Conservation (phyloP, 2,888 invertebrate genomes). For the Spisula solida region DNA sequence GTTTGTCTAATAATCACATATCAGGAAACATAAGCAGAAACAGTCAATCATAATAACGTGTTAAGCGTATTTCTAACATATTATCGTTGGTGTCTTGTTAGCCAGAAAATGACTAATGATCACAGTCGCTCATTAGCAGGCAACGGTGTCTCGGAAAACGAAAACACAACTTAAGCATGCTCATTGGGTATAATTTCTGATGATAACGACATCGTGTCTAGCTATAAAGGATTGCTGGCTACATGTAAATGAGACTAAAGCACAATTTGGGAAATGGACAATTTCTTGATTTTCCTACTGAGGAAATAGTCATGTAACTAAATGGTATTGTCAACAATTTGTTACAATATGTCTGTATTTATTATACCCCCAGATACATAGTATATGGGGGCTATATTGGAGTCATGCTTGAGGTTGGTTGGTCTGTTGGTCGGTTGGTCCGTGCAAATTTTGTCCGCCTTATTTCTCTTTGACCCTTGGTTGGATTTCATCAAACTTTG, state of each 20-base stretch:
- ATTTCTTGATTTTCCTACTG: no score
- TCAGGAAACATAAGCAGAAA: neutral
- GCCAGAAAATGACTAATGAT: conserved; percentile 23
- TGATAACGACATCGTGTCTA: neutral
- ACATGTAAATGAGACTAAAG: neutral
- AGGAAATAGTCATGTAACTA: no score
- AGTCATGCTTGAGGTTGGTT: no score
- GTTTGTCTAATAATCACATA: conserved; percentile 40
- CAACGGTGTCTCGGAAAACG: conserved; percentile 15
- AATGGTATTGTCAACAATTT: no score
- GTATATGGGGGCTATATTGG: no score
- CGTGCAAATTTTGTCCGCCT: no score
- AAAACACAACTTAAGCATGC: conserved; percentile 3
- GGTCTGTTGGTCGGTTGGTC: no score
- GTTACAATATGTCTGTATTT: no score
- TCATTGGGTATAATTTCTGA: neutral
- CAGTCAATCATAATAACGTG: conserved; percentile 22
- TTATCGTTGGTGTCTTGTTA: conserved; percentile 33
- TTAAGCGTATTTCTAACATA: conserved; percentile 33
- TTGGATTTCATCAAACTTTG: no score
- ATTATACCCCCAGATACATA: no score
- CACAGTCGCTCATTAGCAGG: conserved; percentile 15
- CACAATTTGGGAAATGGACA: no score
- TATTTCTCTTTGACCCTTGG: no score
- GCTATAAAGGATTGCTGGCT: neutral